Evolutionary conservation across 2,888 invertebrate genomes (phyloP), one percentile per base, ranked within the genome.

Genomic region (Drosophila kambysellisi): DNA sequence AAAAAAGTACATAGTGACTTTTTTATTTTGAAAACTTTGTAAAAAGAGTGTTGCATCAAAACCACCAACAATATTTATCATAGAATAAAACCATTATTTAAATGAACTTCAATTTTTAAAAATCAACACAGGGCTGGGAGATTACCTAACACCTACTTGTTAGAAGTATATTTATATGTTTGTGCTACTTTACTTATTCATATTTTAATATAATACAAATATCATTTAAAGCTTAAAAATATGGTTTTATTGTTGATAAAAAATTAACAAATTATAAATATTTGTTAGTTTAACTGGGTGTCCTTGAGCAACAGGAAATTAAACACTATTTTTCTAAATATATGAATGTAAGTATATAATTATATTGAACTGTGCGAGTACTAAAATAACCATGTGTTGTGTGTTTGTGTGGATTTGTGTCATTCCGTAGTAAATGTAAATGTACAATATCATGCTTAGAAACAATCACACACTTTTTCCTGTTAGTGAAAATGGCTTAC

Each of bases 151-250:
- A 46, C 7, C 7, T 20, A 46, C 46, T 20, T 46, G 4, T 25
- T 46, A 4, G 7, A 25, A 25, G 8, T 25, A 25, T 25, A 25
- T 25, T 46, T 46, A 15, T 15, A 46, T 15, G 46, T 15, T 25
- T 25, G 15, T 25, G 4, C 2, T 25, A 15, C 8, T 15, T 46
- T 15, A 25, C 25, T 6, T 15, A 25, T 46, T 46, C 15, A 46
- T 46, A 15, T 46, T n/a, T 7, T 37, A 37, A 54, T 53, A 17
- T 30, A 25, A 39, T 20, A 17, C 12, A 35, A n/a, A 15, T 51
- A 6, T 52, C 11, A n/a, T 51, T 51, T 52, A 41, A 64, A 65
- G 35, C 52, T 66, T 53, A 66, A 52, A 65, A 52, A 46, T 65
- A 63, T 41, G 12, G n/a, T 52, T 59, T 33, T 41, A 50, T 52